Base-by-base conservation (phyloP, 2,888 invertebrate genomes). In the Amphimallon solstitiale region DNA sequence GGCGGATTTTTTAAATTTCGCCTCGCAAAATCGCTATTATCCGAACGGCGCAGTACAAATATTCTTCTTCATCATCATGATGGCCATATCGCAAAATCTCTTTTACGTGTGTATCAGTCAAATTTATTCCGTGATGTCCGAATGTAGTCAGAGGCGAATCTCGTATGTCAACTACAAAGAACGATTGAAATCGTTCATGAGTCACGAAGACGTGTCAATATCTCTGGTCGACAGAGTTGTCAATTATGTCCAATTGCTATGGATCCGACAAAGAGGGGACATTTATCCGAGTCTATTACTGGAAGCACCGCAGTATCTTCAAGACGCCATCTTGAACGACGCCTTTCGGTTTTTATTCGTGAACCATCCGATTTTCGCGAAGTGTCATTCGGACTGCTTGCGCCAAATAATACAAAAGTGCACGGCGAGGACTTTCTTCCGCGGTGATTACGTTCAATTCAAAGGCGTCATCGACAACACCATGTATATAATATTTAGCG, bases 401-500 rank as follows among this genome's bases (percentile, higher is more conserved):
- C 54, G 72, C 9, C 71, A 72, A 49, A 35, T 71, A 40, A 35
- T 51, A 7, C 48, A 40, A 2, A 45, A 66, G 17, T 19, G 66
- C 35, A 38, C 34, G 17, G 40, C 40, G 2, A 62, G 61, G 7
- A 34, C 29, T 1, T 72, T 68, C 60, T 68, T 67, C 19, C 38
- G 35, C 1, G 67, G 67, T 14, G 64, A 67, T 45, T 67, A 67
- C 7, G 59, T 72, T 15, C 61, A 65, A 17, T 67, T 65, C 21
- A 65, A 68, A 52, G 54, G 62, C 9, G 70, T 68, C 6, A 65
- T 67, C 34, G 63, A 67, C 37, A 66, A 68, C 10, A 65, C 65
- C 19, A 66, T 71, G 68, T 72, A 68, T 37, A 71, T 72, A 37
- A 66, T 72, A 9, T 65, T 66, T 15, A 19, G 38, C 1, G 72